A percentile compares a stretch with the other conserved stretches of the same genome.
Conservation (phyloP, 2,797 vertebrate species). For the Decapterus maruadsi region DNA sequence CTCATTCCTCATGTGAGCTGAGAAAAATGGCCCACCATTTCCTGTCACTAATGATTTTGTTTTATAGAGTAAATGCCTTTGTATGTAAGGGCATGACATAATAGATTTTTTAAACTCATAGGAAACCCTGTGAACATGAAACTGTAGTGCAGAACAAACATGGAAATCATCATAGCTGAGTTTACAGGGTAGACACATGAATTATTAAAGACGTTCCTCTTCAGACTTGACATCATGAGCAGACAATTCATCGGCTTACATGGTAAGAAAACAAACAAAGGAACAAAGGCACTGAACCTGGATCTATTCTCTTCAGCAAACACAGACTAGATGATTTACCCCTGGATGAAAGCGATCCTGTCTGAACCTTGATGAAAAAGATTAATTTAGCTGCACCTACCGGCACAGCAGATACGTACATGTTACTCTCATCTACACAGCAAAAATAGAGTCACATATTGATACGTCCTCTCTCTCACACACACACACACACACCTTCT, state of each 20-base stretch:
- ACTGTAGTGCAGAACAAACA: constrained; percentile 16
- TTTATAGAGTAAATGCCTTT: not conserved
- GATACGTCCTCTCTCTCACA: not conserved
- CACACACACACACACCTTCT: not conserved
- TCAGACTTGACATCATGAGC: constrained; percentile 1
- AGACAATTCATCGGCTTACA: constrained; percentile 19
- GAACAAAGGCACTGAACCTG: not conserved
- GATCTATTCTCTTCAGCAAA: constrained; percentile 6
- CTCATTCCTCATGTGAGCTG: constrained; percentile 8
- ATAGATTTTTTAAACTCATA: not conserved
- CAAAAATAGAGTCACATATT: constrained; percentile 5
- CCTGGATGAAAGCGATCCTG: constrained; percentile 1
- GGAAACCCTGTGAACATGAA: constrained; percentile 2
- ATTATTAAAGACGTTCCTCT: not conserved
- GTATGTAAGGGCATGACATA: not conserved
- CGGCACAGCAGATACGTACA: not conserved
- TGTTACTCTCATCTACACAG: not conserved
- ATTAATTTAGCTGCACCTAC: constrained; percentile 2
- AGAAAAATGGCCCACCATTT: not conserved
- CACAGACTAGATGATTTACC: not conserved
- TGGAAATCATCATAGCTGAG: constrained; percentile 1
- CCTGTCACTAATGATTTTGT: constrained; percentile 18
- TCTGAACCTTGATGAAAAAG: constrained; percentile 8
- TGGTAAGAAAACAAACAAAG: not conserved
- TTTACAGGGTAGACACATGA: not conserved